Base-by-base conservation (phyloP, 2,113 vertebrate genomes). In the Leuciscus idus region DNA sequence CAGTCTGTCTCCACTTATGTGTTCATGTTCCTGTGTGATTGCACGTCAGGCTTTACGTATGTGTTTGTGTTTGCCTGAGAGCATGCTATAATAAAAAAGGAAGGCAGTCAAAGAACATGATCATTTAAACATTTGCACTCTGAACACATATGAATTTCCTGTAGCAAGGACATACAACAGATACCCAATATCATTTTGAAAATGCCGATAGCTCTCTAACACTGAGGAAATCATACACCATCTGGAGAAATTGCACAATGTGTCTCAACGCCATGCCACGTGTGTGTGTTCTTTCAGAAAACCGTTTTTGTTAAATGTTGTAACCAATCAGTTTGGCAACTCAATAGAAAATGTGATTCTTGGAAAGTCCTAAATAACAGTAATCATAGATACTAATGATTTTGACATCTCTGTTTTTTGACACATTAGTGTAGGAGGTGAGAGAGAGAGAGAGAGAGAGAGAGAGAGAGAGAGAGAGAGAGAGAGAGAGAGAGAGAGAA, bases 11-110 rank as follows among this genome's bases (percentile, higher is more conserved):
- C 19, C 15, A 17, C 46, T 62, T 84, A 74, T 77, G 83, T 46
- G 83, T 85, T 48, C 74, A 77, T 77, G 83, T 85, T 36, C 21
- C 26, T 79, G 75, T 85, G 84, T 66, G 84, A 78, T 77, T 79
- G 30, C 39, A 61, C 30, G 77, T 86, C 64, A 80, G 17, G 52
- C 46, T 81, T 70, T 81, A 81, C 57, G 6, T 86, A 72, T 86
- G 36, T 59, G 52, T 59, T 36, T 70, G 61, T 68, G 50, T 30
- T 43, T 81, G 66, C 75, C 50, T 78, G 13, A 33, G 48, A 70
- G 73, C 19, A 10, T 77, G 62, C 52, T 75, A 28, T 10, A 68
- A 75, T 62, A 62, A 61, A 43, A 62, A 64, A 64, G 13, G 11
- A 81, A 66, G 17, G 26, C 48, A 55, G 33, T 43, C 21, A 79